Conservation (phyloP, 2,888 invertebrate species). For the Cephus spinipes region DNA sequence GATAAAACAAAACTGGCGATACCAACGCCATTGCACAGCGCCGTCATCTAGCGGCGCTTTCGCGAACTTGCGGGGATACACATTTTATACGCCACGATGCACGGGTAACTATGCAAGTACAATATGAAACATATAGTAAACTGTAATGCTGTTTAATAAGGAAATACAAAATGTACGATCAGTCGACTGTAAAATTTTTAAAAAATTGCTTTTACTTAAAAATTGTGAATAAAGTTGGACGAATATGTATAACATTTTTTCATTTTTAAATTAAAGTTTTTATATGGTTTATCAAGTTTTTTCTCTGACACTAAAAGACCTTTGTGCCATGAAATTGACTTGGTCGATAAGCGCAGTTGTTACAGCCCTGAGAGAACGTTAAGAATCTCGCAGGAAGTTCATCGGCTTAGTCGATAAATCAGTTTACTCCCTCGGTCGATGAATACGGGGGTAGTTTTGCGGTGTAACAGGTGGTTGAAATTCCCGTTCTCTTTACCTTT, state of each 20-base stretch:
- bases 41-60: not conserved
- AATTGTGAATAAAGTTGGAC: not conserved
- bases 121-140: not conserved
- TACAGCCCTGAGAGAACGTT: not conserved
- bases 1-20: constrained; percentile 7
- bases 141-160: not conserved
- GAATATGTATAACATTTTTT: not conserved
- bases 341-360: constrained; percentile 10
- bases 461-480: constrained; percentile 64
- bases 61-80: not conserved
- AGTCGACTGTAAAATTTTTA: not conserved
- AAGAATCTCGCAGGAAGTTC: constrained; percentile 25
- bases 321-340: not conserved
- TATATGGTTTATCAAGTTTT: not conserved
- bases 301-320: not conserved
- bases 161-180: not conserved
- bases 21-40: not conserved
- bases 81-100: not conserved
- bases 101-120: not conserved
- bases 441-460: constrained; percentile 51
- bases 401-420: constrained; percentile 60
- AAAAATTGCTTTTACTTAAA: not conserved
- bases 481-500: constrained; percentile 59
- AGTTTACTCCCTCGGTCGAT: constrained; percentile 56
- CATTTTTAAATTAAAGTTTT: not conserved